A percentile compares a stretch with the other conserved stretches of the same genome.
These are phyloP conservation scores for Tenebrio molitor DNA, from an alignment of 1,140 invertebrate species.

Conservation along the genomic window DNA sequence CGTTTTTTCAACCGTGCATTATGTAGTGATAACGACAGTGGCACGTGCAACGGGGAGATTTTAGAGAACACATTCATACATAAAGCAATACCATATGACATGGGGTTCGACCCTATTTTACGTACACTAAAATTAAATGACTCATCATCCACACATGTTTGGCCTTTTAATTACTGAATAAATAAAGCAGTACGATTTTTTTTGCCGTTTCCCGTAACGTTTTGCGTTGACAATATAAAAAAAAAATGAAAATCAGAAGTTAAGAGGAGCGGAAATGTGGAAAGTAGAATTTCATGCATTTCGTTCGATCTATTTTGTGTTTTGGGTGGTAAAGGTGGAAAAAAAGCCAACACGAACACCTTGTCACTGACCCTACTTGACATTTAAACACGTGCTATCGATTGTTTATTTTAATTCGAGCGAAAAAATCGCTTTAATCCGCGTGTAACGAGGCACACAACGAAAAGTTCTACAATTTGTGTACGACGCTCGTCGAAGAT, in stretches of 20 bases:
- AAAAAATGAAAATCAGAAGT: too few relatives aligned
- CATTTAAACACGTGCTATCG: conserved; percentile 41
- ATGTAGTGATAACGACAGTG: conserved; percentile 21
- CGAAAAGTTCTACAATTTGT: background rate
- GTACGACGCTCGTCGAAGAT: background rate
- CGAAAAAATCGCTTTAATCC: background rate
- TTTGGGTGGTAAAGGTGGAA: background rate
- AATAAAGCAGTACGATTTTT: conserved; percentile 2
- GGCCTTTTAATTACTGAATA: conserved; percentile 35
- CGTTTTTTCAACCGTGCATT: background rate
- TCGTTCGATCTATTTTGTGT: too few relatives aligned
- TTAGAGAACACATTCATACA: conserved; percentile 35
- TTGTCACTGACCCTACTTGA: conserved; percentile 47
- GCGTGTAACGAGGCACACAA: background rate
- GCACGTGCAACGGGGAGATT: conserved; percentile 23
- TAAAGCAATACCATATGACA: conserved; percentile 47
- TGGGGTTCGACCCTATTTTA: conserved; percentile 42
- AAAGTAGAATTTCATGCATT: too few relatives aligned
- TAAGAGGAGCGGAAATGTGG: too few relatives aligned
- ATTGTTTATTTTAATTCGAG: conserved; percentile 26
- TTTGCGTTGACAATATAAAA: too few relatives aligned
- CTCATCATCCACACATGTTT: conserved; percentile 43
- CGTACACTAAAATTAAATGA: conserved; percentile 51
- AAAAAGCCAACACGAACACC: background rate
- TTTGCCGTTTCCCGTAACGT: too few relatives aligned